A percentile compares a stretch with the other conserved stretches of the same genome.
Conservation (phyloP, 2,888 invertebrate genomes). For the Polydrusus cervinus region DNA sequence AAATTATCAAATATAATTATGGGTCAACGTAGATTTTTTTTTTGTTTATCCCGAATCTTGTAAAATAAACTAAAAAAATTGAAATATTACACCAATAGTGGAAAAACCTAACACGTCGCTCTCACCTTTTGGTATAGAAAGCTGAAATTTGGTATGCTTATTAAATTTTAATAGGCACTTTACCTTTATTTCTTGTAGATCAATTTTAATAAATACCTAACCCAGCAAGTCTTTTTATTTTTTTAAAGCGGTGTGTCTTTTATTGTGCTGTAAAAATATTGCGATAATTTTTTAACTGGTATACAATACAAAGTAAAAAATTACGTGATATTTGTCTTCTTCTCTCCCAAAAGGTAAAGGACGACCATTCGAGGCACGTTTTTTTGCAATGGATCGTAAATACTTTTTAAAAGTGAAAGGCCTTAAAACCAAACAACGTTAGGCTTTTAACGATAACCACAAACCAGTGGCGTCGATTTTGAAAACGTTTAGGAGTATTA, state of each 20-base stretch:
- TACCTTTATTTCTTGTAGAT: too few relatives aligned
- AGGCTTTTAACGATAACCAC: not conserved
- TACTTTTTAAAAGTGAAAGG: constrained; percentile 4
- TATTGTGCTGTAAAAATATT: not conserved
- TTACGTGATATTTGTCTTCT: not conserved
- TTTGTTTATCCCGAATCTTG: too few relatives aligned
- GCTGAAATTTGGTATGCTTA: too few relatives aligned
- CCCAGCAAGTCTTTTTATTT: too few relatives aligned
- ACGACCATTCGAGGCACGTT: constrained; percentile 3
- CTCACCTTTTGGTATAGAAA: too few relatives aligned
- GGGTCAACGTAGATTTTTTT: too few relatives aligned
- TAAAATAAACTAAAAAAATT: too few relatives aligned
- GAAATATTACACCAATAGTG: too few relatives aligned
- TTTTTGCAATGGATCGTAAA: constrained; percentile 5
- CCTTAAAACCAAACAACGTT: not conserved
- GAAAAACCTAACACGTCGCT: too few relatives aligned
- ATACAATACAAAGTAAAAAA: not conserved
- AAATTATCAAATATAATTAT: too few relatives aligned
- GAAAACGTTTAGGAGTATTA: not conserved
- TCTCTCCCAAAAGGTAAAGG: not conserved
- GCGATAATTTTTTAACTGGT: not conserved
- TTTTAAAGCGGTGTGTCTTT: not conserved
- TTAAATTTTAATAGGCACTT: too few relatives aligned
- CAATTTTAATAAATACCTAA: too few relatives aligned
- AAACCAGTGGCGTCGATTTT: constrained; percentile 1